Percentiles rank a stretch among this genome's conserved stretches.
Evolutionary conservation across 1,140 invertebrate species (phyloP).

Genomic region (Drosophila setifemur): DNA sequence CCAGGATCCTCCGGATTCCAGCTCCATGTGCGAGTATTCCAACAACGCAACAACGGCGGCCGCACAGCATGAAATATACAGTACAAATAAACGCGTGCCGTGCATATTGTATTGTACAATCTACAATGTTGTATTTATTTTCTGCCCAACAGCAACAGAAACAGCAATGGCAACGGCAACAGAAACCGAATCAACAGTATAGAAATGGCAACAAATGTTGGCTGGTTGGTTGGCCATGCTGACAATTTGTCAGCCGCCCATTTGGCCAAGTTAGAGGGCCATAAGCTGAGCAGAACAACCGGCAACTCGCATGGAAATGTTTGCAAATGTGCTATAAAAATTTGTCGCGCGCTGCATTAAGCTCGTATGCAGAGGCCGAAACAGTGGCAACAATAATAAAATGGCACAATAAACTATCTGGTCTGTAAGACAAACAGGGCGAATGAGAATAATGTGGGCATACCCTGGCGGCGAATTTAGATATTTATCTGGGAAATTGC

Average conservation of each 20-base stretch:
- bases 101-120: slow-evolving; percentile 68
- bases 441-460: background rate
- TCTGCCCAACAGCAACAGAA: slow-evolving; percentile 34
- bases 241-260: slow-evolving; percentile 75
- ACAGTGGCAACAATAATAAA: slow-evolving; percentile 39
- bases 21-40: slow-evolving; percentile 4
- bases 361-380: slow-evolving; percentile 50
- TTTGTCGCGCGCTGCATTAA: slow-evolving; percentile 72
- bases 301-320: slow-evolving; percentile 28
- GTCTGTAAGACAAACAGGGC: slow-evolving; percentile 8
- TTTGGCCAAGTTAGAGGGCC: slow-evolving; percentile 73
- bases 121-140: slow-evolving; percentile 70
- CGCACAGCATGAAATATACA: slow-evolving; percentile 74
- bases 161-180: slow-evolving; percentile 4
- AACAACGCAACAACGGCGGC: background rate
- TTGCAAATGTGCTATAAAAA: slow-evolving; percentile 73
- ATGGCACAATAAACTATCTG: slow-evolving; percentile 45
- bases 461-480: slow-evolving; percentile 6
- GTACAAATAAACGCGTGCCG: slow-evolving; percentile 77
- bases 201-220: slow-evolving; percentile 45
- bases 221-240: slow-evolving; percentile 12
- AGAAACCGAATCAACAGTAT: slow-evolving; percentile 19
- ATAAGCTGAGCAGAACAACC: slow-evolving; percentile 46
- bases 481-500: slow-evolving; percentile 3
- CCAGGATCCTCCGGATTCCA: background rate